Evolutionary conservation across 1,140 invertebrate species (phyloP).

Genomic region (Schlechtendalia chinensis): DNA sequence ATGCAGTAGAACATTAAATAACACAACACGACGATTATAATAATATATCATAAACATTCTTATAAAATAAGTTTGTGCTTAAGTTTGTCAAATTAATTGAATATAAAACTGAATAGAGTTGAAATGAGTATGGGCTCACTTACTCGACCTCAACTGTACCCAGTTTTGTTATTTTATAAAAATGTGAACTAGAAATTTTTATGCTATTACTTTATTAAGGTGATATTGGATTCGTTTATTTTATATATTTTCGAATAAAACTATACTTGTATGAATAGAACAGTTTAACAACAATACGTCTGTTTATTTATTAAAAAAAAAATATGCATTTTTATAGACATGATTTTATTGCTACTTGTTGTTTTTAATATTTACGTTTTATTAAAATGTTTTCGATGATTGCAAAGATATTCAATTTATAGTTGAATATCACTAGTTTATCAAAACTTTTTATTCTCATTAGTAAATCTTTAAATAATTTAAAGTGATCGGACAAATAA

Average conservation of each 20-base stretch:
- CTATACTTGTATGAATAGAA: too few species aligned
- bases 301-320: too few species aligned
- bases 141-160: constrained; percentile 27
- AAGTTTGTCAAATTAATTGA: constrained; percentile 19
- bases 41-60: neutral
- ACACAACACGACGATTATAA: constrained; percentile 10
- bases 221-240: too few species aligned
- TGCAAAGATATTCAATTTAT: too few species aligned
- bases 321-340: too few species aligned
- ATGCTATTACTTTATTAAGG: too few species aligned
- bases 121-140: constrained; percentile 45
- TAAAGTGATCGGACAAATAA: neutral
- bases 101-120: constrained; percentile 38
- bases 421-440: neutral
- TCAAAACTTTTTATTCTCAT: neutral
- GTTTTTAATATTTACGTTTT: too few species aligned
- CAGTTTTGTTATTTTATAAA: too few species aligned
- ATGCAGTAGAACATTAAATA: neutral
- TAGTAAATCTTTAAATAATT: neutral
- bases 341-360: too few species aligned
- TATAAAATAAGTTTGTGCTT: constrained; percentile 17
- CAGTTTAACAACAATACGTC: too few species aligned
- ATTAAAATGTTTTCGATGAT: neutral
- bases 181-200: too few species aligned
- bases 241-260: too few species aligned